Conservation (phyloP, 1,140 invertebrate genomes). For the Drosophila kurseongensis region DNA sequence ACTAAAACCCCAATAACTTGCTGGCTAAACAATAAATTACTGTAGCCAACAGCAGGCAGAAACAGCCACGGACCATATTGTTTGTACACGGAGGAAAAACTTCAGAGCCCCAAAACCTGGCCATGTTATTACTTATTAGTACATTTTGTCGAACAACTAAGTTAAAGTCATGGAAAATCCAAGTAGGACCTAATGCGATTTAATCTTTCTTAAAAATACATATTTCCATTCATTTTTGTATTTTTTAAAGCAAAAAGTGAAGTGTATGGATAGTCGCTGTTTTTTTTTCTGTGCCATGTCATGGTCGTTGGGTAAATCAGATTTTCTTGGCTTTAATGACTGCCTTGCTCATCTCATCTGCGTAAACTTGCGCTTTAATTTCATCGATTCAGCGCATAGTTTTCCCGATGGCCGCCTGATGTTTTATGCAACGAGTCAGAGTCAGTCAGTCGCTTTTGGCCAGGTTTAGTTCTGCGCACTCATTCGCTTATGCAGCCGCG, state of each 20-base stretch:
- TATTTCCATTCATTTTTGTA: no score
- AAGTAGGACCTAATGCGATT: no score
- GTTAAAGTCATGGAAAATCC: no score
- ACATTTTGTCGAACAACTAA: no score
- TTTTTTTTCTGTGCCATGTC: background rate
- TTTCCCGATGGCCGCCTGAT: slow-evolving; percentile 26
- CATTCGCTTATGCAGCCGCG: slow-evolving; percentile 62
- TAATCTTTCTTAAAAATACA: no score
- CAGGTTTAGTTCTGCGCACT: slow-evolving; percentile 47
- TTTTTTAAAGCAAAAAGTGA: no score
- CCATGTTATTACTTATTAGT: no score
- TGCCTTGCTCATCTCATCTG: slow-evolving; percentile 16
- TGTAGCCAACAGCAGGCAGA: slow-evolving; percentile 30
- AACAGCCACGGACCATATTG: slow-evolving; percentile 50
- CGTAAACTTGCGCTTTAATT: slow-evolving; percentile 52
- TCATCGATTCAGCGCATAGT: slow-evolving; percentile 54
- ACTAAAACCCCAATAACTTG: slow-evolving; percentile 76
- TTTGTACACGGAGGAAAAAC: slow-evolving; percentile 16
- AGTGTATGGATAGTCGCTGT: no score
- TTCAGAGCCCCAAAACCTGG: no score
- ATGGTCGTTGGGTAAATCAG: background rate
- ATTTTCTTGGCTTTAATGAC: background rate
- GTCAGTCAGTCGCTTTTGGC: slow-evolving; percentile 12
- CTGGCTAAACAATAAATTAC: slow-evolving; percentile 70
- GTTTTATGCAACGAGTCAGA: slow-evolving; percentile 60